phyloP scores from a whole-genome alignment of 2,888 invertebrate genomes.

The Bruchidius siliquastri region DNA sequence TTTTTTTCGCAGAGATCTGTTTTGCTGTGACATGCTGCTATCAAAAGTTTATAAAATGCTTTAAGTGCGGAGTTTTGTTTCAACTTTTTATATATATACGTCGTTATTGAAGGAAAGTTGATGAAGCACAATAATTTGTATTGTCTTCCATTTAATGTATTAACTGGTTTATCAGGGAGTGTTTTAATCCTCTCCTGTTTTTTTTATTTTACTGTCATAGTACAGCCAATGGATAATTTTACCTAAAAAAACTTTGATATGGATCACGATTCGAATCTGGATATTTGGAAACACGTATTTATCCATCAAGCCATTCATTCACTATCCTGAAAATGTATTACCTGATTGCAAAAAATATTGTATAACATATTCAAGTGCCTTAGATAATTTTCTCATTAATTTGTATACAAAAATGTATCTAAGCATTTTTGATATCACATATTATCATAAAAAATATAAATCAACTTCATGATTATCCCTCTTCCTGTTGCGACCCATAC shows the following conservation, averaged over 20 bases:
- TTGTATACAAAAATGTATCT: no score
- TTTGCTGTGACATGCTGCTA: neutral
- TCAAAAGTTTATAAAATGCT: neutral
- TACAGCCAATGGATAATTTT: neutral
- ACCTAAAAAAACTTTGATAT: neutral
- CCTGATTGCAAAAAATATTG: no score
- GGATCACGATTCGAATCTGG: no score
- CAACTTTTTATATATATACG: neutral
- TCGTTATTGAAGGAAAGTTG: constrained; percentile 6
- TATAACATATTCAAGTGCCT: no score
- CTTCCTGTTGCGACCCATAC: no score
- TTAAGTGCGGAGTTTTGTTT: neutral
- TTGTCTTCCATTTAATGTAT: constrained; percentile 7
- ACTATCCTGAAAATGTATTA: no score
- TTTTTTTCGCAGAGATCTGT: neutral
- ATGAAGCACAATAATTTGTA: constrained; percentile 4
- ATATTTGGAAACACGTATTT: no score
- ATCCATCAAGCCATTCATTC: no score
- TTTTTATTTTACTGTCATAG: neutral
- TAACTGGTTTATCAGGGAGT: constrained; percentile 4
- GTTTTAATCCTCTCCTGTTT: constrained; percentile 7
- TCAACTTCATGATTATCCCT: no score
- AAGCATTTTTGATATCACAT: no score
- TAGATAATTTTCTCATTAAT: no score
- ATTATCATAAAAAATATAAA: no score